A percentile compares a stretch with the other conserved stretches of the same genome.
Evolutionary conservation across 2,113 vertebrate species (phyloP).

Genomic region (Scalopus aquaticus): DNA sequence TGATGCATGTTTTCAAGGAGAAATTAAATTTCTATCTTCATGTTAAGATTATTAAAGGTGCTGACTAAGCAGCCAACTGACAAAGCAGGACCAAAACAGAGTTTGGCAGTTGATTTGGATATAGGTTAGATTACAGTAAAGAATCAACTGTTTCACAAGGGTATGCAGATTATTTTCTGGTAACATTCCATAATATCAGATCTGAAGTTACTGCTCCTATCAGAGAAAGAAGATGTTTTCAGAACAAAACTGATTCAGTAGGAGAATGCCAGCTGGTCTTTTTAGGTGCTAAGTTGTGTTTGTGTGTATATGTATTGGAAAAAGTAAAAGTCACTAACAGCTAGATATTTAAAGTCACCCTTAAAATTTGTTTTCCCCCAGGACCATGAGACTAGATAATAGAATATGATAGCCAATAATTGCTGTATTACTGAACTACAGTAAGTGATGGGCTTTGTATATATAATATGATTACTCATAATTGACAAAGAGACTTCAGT

Average conservation of each 20-base stretch:
- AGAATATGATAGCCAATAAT: background rate
- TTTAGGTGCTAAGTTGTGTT: background rate
- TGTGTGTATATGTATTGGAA: background rate
- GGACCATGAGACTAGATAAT: background rate
- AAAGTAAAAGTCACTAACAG: background rate
- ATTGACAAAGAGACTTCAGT: background rate
- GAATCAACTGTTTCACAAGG: background rate
- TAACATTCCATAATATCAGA: background rate
- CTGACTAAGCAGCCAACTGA: background rate
- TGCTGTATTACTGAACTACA: background rate
- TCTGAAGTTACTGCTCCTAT: background rate
- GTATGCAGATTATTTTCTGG: background rate
- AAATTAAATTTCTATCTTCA: slow-evolving; percentile 22
- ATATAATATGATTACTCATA: background rate
- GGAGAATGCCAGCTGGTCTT: background rate
- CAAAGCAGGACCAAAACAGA: background rate
- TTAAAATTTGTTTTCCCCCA: background rate
- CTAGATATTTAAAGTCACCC: background rate
- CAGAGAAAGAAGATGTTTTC: slow-evolving; percentile 1
- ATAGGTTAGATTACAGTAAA: background rate
- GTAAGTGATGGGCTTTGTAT: background rate
- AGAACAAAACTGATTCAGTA: background rate
- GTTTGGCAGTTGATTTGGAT: background rate
- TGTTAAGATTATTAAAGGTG: background rate
- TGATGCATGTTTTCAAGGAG: background rate